Conservation (phyloP, 2,113 vertebrate species). For the Bombycilla garrulus region DNA sequence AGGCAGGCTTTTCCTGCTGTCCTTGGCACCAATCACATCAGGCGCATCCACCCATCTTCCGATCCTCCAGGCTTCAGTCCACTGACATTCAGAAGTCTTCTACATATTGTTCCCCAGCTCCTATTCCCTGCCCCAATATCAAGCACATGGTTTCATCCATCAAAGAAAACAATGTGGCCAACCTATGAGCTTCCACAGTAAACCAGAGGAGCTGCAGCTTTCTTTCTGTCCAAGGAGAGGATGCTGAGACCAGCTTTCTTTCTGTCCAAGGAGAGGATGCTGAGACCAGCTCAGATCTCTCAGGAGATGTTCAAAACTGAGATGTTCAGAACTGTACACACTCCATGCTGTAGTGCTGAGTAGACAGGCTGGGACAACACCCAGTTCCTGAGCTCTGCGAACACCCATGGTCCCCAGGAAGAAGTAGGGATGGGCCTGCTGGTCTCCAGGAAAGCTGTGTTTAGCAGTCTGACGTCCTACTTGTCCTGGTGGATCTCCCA, state of each 20-base stretch:
- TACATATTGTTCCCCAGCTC: not conserved
- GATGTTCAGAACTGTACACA: not conserved
- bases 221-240: not conserved
- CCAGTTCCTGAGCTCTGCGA: not conserved
- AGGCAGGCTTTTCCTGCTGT: not conserved
- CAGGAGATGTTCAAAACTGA: not conserved
- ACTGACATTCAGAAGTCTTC: not conserved
- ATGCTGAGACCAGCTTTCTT: not conserved
- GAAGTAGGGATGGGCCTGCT: not conserved
- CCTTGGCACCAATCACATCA: not conserved
- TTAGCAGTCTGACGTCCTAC: not conserved
- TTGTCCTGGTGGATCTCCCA: not conserved
- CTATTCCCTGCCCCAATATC: not conserved
- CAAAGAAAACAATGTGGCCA: not conserved
- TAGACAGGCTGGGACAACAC: not conserved
- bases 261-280: not conserved
- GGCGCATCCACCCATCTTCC: not conserved
- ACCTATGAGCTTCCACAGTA: not conserved
- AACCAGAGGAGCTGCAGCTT: not conserved
- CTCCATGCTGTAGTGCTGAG: not conserved
- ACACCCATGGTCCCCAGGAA: not conserved
- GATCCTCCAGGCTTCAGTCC: not conserved
- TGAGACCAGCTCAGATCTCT: not conserved
- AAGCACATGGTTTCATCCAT: not conserved
- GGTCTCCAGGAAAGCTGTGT: not conserved